Conservation (phyloP, 2,888 invertebrate genomes). For the Sesamia inferens region DNA sequence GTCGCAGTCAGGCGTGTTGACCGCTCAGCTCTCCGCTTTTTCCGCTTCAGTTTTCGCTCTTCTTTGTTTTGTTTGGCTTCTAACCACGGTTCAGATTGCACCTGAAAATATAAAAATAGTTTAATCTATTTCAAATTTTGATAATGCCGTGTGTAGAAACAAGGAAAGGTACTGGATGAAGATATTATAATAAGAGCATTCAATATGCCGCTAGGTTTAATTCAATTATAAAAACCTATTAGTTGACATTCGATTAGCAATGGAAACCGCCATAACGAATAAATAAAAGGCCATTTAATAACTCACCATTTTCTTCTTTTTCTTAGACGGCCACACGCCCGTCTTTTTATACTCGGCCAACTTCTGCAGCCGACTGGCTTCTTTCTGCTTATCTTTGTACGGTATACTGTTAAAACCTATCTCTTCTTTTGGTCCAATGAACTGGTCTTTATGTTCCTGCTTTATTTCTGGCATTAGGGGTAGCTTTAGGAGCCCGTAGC, state of each 20-base stretch:
- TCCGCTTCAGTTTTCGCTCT: conserved; percentile 91
- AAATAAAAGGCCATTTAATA: not conserved
- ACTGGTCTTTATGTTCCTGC: conserved; percentile 88
- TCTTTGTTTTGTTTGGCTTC: conserved; percentile 93
- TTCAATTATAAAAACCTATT: not conserved
- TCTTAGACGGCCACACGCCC: conserved; percentile 93
- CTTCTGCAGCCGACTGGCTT: conserved; percentile 93
- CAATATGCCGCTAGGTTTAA: not conserved
- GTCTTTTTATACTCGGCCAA: conserved; percentile 92
- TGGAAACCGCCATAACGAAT: not conserved
- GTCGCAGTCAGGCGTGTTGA: too few relatives aligned
- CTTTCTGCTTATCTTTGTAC: conserved; percentile 95
- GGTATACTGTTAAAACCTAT: conserved; percentile 94
- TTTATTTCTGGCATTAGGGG: conserved; percentile 99
- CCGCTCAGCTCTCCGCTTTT: conserved; percentile 91
- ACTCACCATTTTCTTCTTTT: conserved; percentile 88
- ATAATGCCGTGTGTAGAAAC: too few relatives aligned
- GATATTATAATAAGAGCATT: not conserved
- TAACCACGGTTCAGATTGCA: conserved; percentile 93
- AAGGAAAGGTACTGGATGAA: not conserved
- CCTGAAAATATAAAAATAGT: conserved; percentile 67
- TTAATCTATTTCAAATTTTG: conserved; percentile 22
- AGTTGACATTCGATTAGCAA: conserved; percentile 1
- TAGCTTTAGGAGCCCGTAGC: conserved; percentile 96
- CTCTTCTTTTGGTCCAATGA: conserved; percentile 85